These are phyloP conservation scores for Homalodisca vitripennis DNA, from an alignment of 1,140 invertebrate species.

Conservation along the genomic window DNA sequence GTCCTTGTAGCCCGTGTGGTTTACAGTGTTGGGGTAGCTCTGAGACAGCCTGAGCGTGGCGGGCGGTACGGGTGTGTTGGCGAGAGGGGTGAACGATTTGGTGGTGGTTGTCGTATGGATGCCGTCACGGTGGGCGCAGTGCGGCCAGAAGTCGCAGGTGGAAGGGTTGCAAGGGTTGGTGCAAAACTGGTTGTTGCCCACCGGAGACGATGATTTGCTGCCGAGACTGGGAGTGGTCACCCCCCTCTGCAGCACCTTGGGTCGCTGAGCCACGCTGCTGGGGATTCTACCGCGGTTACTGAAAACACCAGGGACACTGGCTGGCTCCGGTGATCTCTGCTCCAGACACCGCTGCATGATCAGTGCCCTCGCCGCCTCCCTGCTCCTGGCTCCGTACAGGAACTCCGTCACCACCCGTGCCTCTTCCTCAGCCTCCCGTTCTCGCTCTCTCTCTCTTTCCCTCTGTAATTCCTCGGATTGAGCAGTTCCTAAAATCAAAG, in stretches of 20 bases:
- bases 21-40: conserved; percentile 52
- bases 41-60: conserved; percentile 53
- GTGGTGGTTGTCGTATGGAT: conserved; percentile 35
- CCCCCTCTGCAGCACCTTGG: conserved; percentile 51
- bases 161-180: conserved; percentile 51
- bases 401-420: conserved; percentile 57
- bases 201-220: conserved; percentile 25
- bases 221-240: conserved; percentile 50
- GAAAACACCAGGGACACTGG: conserved; percentile 36
- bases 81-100: conserved; percentile 16
- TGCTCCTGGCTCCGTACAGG: conserved; percentile 55
- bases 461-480: conserved; percentile 13
- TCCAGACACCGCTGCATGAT: conserved; percentile 51
- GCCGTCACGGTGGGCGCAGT: conserved; percentile 54
- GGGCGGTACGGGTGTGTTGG: conserved; percentile 28
- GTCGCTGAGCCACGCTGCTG: conserved; percentile 31
- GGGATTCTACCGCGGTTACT: conserved; percentile 9
- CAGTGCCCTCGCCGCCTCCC: conserved; percentile 51
- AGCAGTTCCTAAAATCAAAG: conserved; percentile 15
- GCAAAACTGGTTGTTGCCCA: conserved; percentile 25
- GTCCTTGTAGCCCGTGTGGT: not conserved
- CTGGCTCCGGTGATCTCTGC: conserved; percentile 41
- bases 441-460: conserved; percentile 49
- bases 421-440: conserved; percentile 49
- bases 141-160: conserved; percentile 58